Conservation (phyloP, 2,888 invertebrate genomes). For the Drosophila koepferae region DNA sequence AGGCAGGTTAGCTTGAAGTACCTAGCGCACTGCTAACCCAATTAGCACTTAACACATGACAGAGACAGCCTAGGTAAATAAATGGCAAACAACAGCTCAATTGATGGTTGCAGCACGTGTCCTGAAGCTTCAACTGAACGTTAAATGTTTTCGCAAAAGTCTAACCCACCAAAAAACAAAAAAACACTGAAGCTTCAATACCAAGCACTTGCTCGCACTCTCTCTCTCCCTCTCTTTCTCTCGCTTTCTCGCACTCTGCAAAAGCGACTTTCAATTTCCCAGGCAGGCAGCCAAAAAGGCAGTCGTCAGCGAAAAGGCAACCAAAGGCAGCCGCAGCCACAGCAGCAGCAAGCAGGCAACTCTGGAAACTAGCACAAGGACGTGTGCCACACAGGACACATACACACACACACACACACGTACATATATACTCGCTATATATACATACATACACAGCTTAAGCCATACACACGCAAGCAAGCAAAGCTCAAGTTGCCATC, state of each 20-base stretch:
- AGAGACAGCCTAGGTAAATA: conserved; percentile 68
- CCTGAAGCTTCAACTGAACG: conserved; percentile 58
- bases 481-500: conserved; percentile 45
- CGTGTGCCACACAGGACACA: conserved; percentile 61
- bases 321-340: conserved; percentile 37
- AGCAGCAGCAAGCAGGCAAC: conserved; percentile 37
- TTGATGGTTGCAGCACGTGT: conserved; percentile 76
- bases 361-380: conserved; percentile 76
- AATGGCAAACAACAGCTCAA: conserved; percentile 75
- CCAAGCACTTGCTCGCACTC: not conserved
- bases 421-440: not conserved
- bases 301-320: conserved; percentile 73
- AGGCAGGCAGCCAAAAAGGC: conserved; percentile 72
- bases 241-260: not conserved
- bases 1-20: conserved; percentile 1
- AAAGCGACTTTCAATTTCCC: conserved; percentile 75
- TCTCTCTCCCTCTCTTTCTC: not conserved
- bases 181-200: not conserved
- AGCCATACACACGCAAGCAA: conserved; percentile 24
- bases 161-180: not conserved
- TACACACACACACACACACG: conserved; percentile 18
- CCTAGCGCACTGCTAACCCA: conserved; percentile 63
- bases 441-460: conserved; percentile 6
- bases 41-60: conserved; percentile 78
- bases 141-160: conserved; percentile 69